Base-by-base conservation (phyloP, 2,797 vertebrate species). In the Hozukius guyotensis region DNA sequence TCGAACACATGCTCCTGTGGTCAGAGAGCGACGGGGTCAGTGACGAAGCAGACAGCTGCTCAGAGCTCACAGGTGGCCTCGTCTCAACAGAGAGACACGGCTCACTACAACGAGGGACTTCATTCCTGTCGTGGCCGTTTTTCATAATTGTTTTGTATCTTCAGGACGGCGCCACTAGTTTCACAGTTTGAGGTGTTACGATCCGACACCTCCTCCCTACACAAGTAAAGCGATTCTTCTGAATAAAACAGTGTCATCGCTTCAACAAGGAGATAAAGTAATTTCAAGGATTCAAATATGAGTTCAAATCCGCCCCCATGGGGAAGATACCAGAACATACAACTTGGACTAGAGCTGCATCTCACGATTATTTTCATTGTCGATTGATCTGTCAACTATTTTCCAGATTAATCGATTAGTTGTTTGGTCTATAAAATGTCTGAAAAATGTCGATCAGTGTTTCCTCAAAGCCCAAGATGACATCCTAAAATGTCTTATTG, bases 1-100 rank as follows among this genome's bases (percentile, higher is more conserved):
- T 46, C 31, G 14, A 67, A 62, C 82, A 78, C 72, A 71, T 67
- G 88, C 27, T 4, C 22, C 32, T 12, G 62, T 18, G 84, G 42
- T 46, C 68, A 52, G 53, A 42, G 31, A 63, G 34, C 38, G 31
- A 59, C 11, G n/a, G 60, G 22, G 73, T 38, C 75, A 57, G 52
- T 42, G 76, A 73, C 64, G 61, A 64, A 34, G 36, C 36, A 8
- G 67, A 83, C 94, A 94, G 93, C 93, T 94, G 94, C 82, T 80
- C 55, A 5, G 73, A 61, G 64, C 69, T 71, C 89, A 91, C 92
- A 91, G 89, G 92, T 94, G 92, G 78, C 55, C 70, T 16, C 27
- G 4, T 52, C 77, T 73, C 62, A 53, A 69, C 53, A 1, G 31
- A 27, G 73, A 75, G 38, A 77, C 65, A 9, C 75, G n/a, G 46